These are phyloP conservation scores for Pegoplata infirma DNA, from an alignment of 2,888 invertebrate genomes.

Conservation along the genomic window DNA sequence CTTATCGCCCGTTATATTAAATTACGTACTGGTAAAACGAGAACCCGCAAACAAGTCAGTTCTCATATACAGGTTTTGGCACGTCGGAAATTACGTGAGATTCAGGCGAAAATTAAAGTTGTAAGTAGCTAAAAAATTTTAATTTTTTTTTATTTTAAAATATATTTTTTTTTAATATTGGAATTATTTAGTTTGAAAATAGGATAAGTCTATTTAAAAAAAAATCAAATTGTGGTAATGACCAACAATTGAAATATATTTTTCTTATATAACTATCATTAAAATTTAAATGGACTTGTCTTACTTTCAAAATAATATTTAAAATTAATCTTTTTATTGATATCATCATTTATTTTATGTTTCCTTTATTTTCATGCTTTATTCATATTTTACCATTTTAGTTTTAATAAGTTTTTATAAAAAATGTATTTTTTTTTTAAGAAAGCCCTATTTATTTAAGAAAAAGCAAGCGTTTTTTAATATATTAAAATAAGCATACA, in stretches of 20 bases:
- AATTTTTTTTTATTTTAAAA: neutral
- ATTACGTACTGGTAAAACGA: slow-evolving; percentile 98
- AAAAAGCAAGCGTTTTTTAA: slow-evolving; percentile 12
- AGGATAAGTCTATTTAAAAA: too few species aligned
- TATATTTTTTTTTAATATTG: slow-evolving; percentile 6
- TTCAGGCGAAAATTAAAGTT: slow-evolving; percentile 98
- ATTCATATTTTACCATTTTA: slow-evolving; percentile 49
- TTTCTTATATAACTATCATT: slow-evolving; percentile 11
- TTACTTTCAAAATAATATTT: neutral
- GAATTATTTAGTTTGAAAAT: too few species aligned
- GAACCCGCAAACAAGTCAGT: slow-evolving; percentile 99
- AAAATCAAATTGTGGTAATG: too few species aligned
- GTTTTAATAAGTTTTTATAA: neutral
- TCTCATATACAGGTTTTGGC: slow-evolving; percentile 99
- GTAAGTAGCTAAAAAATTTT: slow-evolving; percentile 84
- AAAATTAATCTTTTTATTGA: slow-evolving; percentile 19
- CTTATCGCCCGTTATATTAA: slow-evolving; percentile 99
- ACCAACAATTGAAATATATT: too few species aligned
- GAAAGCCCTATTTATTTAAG: slow-evolving; percentile 9
- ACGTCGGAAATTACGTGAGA: slow-evolving; percentile 97
- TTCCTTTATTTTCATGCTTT: slow-evolving; percentile 53
- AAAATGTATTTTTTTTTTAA: slow-evolving; percentile 4
- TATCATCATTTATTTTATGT: slow-evolving; percentile 16
- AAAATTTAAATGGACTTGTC: too few species aligned
- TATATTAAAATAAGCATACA: too few species aligned